These are phyloP conservation scores for Yponomeuta evonymella DNA, from an alignment of 2,888 invertebrate genomes.

Conservation along the genomic window DNA sequence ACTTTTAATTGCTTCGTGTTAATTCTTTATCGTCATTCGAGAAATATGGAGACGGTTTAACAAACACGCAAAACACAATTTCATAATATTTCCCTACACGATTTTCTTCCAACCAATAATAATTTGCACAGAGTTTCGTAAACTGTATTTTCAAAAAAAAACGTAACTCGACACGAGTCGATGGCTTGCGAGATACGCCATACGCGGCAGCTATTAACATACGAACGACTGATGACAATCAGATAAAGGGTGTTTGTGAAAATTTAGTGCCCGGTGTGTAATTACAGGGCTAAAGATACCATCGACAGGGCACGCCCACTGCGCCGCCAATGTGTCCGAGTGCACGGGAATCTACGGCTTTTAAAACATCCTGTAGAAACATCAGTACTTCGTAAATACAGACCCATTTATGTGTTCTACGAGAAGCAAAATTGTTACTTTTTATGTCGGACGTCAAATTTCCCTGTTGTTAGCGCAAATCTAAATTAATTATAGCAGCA, in stretches of 20 bases:
- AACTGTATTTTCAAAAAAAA: slow-evolving; percentile 11
- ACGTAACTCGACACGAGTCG: slow-evolving; percentile 39
- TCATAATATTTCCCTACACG: neutral
- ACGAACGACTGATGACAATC: slow-evolving; percentile 56
- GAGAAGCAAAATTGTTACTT: neutral
- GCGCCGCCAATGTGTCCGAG: slow-evolving; percentile 35
- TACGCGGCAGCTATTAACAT: slow-evolving; percentile 47
- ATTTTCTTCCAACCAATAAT: neutral
- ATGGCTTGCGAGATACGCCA: slow-evolving; percentile 56
- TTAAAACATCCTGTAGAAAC: slow-evolving; percentile 28
- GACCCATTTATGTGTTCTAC: neutral
- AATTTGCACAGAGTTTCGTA: neutral
- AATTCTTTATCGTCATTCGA: neutral
- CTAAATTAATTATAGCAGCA: neutral
- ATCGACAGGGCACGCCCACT: slow-evolving; percentile 55
- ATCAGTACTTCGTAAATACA: neutral
- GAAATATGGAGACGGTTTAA: neutral
- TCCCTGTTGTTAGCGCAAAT: neutral
- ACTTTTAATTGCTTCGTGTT: neutral
- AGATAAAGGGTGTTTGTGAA: slow-evolving; percentile 62
- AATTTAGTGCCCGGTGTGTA: slow-evolving; percentile 65
- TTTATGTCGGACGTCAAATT: neutral
- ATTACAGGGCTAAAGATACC: slow-evolving; percentile 53
- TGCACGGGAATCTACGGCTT: slow-evolving; percentile 29
- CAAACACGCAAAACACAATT: neutral